Percentiles rank a stretch among this genome's conserved stretches.
phyloP scores from a whole-genome alignment of 2,888 invertebrate genomes.

The Globia sparganii region DNA sequence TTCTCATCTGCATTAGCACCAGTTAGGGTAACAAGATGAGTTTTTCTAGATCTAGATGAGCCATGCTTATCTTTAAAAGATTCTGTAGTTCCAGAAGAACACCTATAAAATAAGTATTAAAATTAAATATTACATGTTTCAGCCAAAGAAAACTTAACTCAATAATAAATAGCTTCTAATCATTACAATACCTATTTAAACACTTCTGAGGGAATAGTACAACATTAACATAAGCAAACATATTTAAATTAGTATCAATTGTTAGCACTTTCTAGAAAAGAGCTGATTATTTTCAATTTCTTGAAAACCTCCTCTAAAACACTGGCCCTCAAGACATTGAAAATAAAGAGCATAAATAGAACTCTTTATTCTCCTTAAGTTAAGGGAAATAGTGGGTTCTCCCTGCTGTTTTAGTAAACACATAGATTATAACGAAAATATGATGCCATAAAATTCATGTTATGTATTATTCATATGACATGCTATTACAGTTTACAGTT shows the following conservation, averaged over 20 bases:
- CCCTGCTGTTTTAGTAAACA: not conserved
- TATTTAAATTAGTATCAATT: slow-evolving; percentile 11
- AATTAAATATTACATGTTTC: not conserved
- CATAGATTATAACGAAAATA: not conserved
- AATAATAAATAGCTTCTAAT: not conserved
- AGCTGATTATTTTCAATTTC: not conserved
- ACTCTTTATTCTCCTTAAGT: not conserved
- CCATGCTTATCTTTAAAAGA: slow-evolving; percentile 84
- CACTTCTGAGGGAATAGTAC: not conserved
- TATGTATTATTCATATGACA: slow-evolving; percentile 13
- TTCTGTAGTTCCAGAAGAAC: slow-evolving; percentile 83
- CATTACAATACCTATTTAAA: not conserved
- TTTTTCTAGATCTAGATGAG: slow-evolving; percentile 79
- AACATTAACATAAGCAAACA: slow-evolving; percentile 5
- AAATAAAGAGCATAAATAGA: not conserved
- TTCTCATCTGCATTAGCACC: slow-evolving; percentile 91
- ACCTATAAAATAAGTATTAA: slow-evolving; percentile 71
- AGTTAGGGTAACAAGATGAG: slow-evolving; percentile 86
- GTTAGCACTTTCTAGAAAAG: not conserved
- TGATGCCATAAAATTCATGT: not conserved
- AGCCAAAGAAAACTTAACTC: not conserved
- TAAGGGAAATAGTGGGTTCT: not conserved
- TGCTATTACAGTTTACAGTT: not conserved
- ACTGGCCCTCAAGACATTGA: not conserved
- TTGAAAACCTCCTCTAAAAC: not conserved